Percentiles rank a stretch among this genome's conserved stretches.
Conservation (phyloP, 2,113 vertebrate genomes). For the Pedionomus torquatus region DNA sequence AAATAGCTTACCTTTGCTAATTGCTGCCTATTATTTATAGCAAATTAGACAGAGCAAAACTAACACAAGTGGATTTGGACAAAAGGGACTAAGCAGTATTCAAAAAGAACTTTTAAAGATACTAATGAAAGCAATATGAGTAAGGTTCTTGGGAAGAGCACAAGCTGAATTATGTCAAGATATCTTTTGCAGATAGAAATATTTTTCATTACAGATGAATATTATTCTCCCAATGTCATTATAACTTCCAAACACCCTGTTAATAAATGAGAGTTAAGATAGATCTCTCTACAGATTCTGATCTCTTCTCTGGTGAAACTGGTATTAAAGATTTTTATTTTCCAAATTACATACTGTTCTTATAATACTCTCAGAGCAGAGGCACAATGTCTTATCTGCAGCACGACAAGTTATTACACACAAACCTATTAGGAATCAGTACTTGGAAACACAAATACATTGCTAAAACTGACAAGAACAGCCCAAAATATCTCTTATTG, state of each 20-base stretch:
- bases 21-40: background rate
- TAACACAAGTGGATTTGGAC: background rate
- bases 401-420: background rate
- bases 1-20: background rate
- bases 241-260: background rate
- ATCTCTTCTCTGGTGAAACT: background rate
- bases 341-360: background rate
- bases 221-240: background rate
- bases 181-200: constrained; percentile 31
- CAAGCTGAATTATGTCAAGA: background rate
- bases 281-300: constrained; percentile 15
- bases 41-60: background rate
- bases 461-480: background rate
- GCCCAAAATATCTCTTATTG: background rate
- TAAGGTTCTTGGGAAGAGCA: background rate
- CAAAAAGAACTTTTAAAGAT: background rate
- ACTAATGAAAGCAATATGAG: background rate
- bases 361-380: background rate
- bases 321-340: constrained; percentile 51
- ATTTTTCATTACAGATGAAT: constrained; percentile 49
- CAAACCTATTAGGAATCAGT: background rate
- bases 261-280: constrained; percentile 23
- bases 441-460: background rate
- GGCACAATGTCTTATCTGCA: constrained; percentile 8
- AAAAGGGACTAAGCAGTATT: background rate